A percentile compares a stretch with the other conserved stretches of the same genome.
Evolutionary conservation across 1,140 invertebrate genomes (phyloP).

Genomic region (Trichonephila clavata): DNA sequence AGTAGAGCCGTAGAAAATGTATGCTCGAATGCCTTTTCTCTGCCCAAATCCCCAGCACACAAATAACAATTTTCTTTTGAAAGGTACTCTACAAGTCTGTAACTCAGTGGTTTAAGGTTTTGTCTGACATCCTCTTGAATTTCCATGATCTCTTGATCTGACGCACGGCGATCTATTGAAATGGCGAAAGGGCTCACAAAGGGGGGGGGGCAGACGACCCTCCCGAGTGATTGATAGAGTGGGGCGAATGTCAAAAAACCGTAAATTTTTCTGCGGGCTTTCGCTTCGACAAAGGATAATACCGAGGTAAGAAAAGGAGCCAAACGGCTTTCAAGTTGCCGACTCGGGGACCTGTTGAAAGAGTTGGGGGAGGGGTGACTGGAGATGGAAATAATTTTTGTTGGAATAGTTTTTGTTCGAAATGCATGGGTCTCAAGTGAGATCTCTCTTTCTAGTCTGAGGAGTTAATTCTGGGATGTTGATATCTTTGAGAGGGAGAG

Average conservation of each 20-base stretch:
- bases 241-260: slow-evolving; percentile 18
- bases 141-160: slow-evolving; percentile 38
- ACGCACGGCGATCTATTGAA: background rate
- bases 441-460: background rate
- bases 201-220: background rate
- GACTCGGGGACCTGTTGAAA: background rate
- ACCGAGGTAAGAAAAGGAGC: slow-evolving; percentile 13
- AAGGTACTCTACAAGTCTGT: background rate
- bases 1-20: background rate
- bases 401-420: background rate
- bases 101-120: slow-evolving; percentile 18
- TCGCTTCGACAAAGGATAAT: slow-evolving; percentile 45
- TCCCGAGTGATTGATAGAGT: slow-evolving; percentile 36
- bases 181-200: slow-evolving; percentile 26
- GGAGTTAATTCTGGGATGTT: background rate
- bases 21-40: background rate
- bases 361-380: background rate
- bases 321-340: slow-evolving; percentile 47
- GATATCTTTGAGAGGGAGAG: background rate
- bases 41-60: background rate
- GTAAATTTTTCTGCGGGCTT: slow-evolving; percentile 51
- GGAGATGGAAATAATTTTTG: background rate
- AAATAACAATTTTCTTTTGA: slow-evolving; percentile 21
- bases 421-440: background rate
- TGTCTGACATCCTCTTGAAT: slow-evolving; percentile 19